A percentile compares a stretch with the other conserved stretches of the same genome.
Conservation (phyloP, 2,113 vertebrate species). For the Hirundichthys speculiger region DNA sequence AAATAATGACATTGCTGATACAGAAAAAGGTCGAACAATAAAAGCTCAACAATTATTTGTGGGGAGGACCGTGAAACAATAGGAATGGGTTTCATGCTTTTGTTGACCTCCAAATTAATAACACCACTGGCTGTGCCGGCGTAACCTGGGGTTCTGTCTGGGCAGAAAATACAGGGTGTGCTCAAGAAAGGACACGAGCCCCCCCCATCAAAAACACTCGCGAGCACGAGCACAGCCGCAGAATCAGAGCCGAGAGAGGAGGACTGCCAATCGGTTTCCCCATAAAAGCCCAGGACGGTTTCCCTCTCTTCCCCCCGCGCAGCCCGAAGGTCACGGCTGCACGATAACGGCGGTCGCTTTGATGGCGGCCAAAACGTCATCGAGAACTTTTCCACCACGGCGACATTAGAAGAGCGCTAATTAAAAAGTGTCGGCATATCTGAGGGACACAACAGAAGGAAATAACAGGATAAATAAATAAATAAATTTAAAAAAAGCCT, state of each 20-base stretch:
- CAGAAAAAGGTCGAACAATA: background rate
- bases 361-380: conserved; percentile 70
- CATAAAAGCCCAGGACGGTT: conserved; percentile 61
- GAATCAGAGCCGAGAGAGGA: conserved; percentile 60
- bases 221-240: conserved; percentile 25
- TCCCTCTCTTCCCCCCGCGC: conserved; percentile 57
- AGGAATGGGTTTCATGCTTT: conserved; percentile 73
- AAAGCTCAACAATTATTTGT: conserved; percentile 26
- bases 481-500: too few species aligned
- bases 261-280: conserved; percentile 66
- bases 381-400: conserved; percentile 66
- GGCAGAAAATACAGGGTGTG: conserved; percentile 68
- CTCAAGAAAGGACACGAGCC: conserved; percentile 63
- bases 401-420: conserved; percentile 65
- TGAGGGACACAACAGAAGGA: conserved; percentile 31
- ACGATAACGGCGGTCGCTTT: conserved; percentile 55
- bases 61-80: conserved; percentile 53
- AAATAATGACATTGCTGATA: background rate
- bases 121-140: conserved; percentile 78
- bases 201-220: conserved; percentile 45
- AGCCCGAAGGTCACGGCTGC: conserved; percentile 69
- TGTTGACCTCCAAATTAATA: conserved; percentile 79
- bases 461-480: too few species aligned
- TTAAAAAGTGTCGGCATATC: conserved; percentile 71
- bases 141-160: conserved; percentile 72